Evolutionary conservation across 2,888 invertebrate species (phyloP).

Genomic region (Pyrochroa serraticornis): DNA sequence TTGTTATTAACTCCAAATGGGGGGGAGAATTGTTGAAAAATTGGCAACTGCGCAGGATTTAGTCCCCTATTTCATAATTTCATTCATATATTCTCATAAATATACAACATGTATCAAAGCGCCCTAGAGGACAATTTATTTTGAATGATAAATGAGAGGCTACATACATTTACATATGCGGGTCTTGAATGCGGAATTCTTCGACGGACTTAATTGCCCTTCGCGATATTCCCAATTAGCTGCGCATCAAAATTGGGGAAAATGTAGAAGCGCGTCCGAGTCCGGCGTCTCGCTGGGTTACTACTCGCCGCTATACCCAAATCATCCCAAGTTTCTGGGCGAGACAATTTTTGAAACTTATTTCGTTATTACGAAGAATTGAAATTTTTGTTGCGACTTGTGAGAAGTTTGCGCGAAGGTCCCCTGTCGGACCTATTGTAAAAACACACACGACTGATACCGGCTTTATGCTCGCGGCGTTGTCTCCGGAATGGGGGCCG

Average conservation of each 20-base stretch:
- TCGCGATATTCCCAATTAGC: neutral
- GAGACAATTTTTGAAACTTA: no score
- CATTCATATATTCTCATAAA: slow-evolving; percentile 28
- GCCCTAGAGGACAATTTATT: slow-evolving; percentile 28
- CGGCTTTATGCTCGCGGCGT: neutral
- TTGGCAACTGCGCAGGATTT: no score
- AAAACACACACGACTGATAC: no score
- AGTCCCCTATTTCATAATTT: neutral
- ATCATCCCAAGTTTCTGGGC: no score
- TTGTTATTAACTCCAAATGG: no score
- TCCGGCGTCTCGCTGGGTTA: neutral
- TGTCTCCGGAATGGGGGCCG: no score
- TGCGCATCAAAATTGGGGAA: neutral
- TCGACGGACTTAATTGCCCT: no score
- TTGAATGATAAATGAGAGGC: slow-evolving; percentile 22
- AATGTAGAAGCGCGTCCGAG: slow-evolving; percentile 1
- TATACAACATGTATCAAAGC: slow-evolving; percentile 25
- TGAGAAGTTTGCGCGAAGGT: neutral
- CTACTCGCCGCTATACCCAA: neutral
- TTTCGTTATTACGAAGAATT: no score
- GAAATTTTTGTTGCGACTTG: no score
- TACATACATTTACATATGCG: slow-evolving; percentile 15
- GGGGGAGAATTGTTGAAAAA: no score
- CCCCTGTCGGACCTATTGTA: no score
- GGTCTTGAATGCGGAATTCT: slow-evolving; percentile 17